Evolutionary conservation across 2,113 vertebrate species (phyloP).

Genomic region (Equus przewalskii): DNA sequence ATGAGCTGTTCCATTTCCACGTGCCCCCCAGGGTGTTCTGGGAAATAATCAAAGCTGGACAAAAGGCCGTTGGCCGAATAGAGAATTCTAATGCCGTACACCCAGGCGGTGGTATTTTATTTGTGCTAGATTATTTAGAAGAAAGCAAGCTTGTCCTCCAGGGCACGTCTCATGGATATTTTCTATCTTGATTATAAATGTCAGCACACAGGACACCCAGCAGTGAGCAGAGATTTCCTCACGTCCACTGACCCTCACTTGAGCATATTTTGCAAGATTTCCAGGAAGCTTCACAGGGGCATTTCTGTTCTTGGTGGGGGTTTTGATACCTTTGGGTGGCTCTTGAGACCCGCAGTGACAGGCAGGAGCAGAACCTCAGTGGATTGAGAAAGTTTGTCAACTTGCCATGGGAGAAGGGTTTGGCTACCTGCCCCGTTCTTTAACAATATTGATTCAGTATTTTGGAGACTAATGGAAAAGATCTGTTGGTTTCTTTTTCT

Average conservation of each 20-base stretch:
- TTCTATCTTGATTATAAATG: slow-evolving; percentile 74
- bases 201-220: slow-evolving; percentile 63
- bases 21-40: not conserved
- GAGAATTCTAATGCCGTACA: not conserved
- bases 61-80: not conserved
- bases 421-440: not conserved
- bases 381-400: not conserved
- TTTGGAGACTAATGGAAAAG: not conserved
- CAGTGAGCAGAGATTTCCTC: slow-evolving; percentile 72
- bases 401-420: not conserved
- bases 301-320: slow-evolving; percentile 48
- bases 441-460: not conserved
- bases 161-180: slow-evolving; percentile 8
- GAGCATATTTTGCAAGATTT: slow-evolving; percentile 62
- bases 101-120: not conserved
- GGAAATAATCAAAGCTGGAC: not conserved
- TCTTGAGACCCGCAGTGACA: not conserved
- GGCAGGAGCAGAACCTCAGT: not conserved
- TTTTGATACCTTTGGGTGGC: not conserved
- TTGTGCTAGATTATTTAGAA: slow-evolving; percentile 11
- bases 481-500: not conserved
- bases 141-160: slow-evolving; percentile 48
- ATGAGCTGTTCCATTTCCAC: not conserved
- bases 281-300: slow-evolving; percentile 56
- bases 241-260: slow-evolving; percentile 55